Percentiles rank a stretch among this genome's conserved stretches.
Evolutionary conservation across 2,888 invertebrate species (phyloP).

Genomic region (Microctonus aethiopoides): DNA sequence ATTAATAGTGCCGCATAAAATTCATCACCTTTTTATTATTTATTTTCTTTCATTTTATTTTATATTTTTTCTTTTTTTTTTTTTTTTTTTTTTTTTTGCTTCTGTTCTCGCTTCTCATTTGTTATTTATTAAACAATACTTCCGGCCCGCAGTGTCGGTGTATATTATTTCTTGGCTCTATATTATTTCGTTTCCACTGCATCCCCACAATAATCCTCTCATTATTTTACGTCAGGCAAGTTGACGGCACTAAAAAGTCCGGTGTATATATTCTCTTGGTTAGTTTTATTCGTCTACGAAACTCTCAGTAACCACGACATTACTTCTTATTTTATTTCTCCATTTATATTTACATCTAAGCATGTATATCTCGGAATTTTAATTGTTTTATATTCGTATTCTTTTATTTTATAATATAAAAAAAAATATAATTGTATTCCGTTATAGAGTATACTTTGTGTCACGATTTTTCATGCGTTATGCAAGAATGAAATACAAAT

Average conservation of each 20-base stretch:
- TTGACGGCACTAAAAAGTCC: constrained; percentile 44
- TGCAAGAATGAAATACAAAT: constrained; percentile 45
- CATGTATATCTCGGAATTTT: not conserved
- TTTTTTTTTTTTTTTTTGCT: constrained; percentile 15
- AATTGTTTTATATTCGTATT: constrained; percentile 1
- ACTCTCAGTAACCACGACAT: constrained; percentile 23
- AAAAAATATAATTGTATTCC: not conserved
- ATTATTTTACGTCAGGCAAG: constrained; percentile 53
- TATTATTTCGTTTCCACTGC: constrained; percentile 15
- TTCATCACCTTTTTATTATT: not conserved
- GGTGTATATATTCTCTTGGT: constrained; percentile 26
- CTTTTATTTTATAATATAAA: too few species aligned
- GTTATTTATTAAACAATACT: constrained; percentile 3
- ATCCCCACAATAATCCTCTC: constrained; percentile 37
- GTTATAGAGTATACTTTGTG: constrained; percentile 1
- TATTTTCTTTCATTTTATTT: too few species aligned
- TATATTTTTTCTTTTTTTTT: not conserved
- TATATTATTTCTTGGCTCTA: not conserved
- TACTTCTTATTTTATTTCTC: constrained; percentile 29
- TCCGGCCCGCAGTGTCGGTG: not conserved
- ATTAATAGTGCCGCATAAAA: not conserved
- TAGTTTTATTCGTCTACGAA: constrained; percentile 19
- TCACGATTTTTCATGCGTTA: constrained; percentile 20
- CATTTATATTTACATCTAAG: constrained; percentile 2
- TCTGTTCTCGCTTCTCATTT: not conserved